Evolutionary conservation across 2,888 invertebrate genomes (phyloP), one percentile per base, ranked within the genome.

Genomic region (Harpagoxenus sublaevis): DNA sequence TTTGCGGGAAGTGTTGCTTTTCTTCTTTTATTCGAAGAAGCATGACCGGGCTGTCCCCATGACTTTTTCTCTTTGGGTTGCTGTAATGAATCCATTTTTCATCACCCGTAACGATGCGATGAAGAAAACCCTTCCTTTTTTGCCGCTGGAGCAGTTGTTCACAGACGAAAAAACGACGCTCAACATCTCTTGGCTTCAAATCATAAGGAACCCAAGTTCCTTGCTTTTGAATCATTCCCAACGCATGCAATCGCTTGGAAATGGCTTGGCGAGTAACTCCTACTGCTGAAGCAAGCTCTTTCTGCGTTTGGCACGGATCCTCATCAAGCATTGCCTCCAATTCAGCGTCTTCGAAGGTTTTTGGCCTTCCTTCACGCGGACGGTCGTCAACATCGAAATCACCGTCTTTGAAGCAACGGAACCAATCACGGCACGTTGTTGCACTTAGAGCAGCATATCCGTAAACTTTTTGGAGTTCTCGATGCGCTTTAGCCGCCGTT

Each of bases 301-400:
- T 45, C 77, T 87, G 86, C 48, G 86, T 90, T 90, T 89, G 88
- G 63, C 55, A 77, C 10, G 68, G 87, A 86, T 90, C 85, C 85
- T 88, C 70, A 60, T 88, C 78, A 82, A 89, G 85, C 84, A 89
- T 85, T 86, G 81, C 87, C 85, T 91, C 83, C 83, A 90, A 87
- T 87, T 90, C 87, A 73, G 60, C 73, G 57, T 84, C 86, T 84
- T 89, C 83, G 65, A 78, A 86, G 57, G 86, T 84, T 89, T 91
- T 89, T 68, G 84, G 81, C 82, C 83, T 85, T 86, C 85, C 89
- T 39, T 78, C 78, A 66, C 90, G 85, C 31, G 51, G 28, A 45
- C 48, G 45, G 68, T 68, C 68, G 39, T 63, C n/a, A 39, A 63
- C 39, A 39, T 42, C 63, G n/a, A 63, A 63, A 42, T 63, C 63